These are phyloP conservation scores for Acronicta alni DNA, from an alignment of 2,888 invertebrate genomes.

Conservation along the genomic window DNA sequence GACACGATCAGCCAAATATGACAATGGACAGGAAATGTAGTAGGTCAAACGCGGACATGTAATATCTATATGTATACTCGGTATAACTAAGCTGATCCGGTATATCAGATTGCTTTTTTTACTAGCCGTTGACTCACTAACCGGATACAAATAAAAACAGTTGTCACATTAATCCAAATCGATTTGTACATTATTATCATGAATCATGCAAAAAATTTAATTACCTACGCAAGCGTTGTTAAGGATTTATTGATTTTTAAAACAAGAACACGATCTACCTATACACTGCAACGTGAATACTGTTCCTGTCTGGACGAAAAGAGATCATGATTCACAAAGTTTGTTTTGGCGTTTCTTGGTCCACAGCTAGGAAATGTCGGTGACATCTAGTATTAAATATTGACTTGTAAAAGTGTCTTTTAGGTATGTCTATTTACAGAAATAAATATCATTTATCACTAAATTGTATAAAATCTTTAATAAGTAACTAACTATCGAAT, in stretches of 20 bases:
- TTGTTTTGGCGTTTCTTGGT: too few species aligned
- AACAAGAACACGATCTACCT: conserved; percentile 2
- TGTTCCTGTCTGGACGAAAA: too few species aligned
- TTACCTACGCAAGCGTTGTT: neutral
- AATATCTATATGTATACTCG: conserved; percentile 10
- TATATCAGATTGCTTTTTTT: conserved; percentile 28
- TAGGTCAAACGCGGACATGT: conserved; percentile 12
- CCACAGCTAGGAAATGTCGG: too few species aligned
- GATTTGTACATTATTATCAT: conserved; percentile 13
- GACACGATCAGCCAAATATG: conserved; percentile 6
- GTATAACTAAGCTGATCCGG: conserved; percentile 1
- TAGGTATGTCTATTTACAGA: too few species aligned
- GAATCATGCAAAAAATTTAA: conserved; percentile 31
- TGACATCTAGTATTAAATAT: too few species aligned
- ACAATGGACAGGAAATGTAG: conserved; percentile 9
- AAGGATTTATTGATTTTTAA: conserved; percentile 20
- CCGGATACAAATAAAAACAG: conserved; percentile 33
- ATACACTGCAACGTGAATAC: too few species aligned
- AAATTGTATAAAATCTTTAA: too few species aligned
- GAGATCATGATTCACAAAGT: too few species aligned
- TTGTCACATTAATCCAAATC: conserved; percentile 20
- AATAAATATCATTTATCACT: too few species aligned
- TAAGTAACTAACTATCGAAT: too few species aligned
- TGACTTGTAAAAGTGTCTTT: too few species aligned
- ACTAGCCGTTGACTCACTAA: conserved; percentile 18